Evolutionary conservation across 2,888 invertebrate species (phyloP).

Genomic region (Ellobium chinense): DNA sequence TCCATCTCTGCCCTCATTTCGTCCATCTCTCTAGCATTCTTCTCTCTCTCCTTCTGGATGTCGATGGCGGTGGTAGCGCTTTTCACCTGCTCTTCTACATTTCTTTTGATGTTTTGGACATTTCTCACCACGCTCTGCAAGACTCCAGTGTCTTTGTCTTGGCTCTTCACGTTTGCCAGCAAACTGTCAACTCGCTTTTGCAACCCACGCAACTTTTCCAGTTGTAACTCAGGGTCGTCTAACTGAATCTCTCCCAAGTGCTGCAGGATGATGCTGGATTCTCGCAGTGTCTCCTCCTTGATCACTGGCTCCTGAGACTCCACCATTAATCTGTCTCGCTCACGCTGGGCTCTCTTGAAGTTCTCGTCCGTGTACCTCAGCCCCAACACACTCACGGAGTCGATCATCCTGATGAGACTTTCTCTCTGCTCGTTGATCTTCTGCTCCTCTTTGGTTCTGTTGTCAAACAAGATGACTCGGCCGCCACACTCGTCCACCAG

Average conservation of each 20-base stretch:
- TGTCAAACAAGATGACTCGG: background rate
- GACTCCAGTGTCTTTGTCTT: background rate
- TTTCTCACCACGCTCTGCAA: background rate
- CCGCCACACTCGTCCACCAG: background rate
- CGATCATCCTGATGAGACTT: background rate
- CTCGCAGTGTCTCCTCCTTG: background rate
- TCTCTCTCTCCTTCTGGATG: background rate
- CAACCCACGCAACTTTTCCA: background rate
- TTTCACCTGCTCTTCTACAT: background rate
- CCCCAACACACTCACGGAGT: background rate
- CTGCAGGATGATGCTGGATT: slow-evolving; percentile 7
- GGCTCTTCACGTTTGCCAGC: background rate
- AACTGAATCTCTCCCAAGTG: background rate
- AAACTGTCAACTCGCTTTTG: background rate
- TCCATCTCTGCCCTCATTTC: background rate
- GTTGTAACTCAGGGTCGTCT: background rate
- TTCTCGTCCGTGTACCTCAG: background rate
- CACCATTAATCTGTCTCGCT: background rate
- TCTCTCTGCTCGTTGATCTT: background rate
- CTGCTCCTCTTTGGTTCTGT: background rate
- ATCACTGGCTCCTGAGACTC: too few species aligned
- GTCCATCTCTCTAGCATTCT: background rate
- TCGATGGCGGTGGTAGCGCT: background rate
- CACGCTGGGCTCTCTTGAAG: background rate
- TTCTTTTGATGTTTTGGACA: background rate